Evolutionary conservation across 1,140 invertebrate species (phyloP).

Genomic region (Xylocopa sonorina): DNA sequence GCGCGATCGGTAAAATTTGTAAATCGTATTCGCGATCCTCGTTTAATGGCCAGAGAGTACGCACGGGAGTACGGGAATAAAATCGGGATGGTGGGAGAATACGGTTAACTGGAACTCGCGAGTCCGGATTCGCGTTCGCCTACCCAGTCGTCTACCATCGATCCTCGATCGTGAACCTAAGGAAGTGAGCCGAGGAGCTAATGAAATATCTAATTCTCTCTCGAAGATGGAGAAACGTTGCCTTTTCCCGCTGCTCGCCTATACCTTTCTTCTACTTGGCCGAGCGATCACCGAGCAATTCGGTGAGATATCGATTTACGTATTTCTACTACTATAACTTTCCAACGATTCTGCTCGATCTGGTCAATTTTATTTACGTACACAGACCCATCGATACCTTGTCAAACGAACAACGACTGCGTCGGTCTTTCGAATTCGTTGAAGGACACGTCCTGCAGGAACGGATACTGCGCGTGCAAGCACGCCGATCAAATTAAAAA

Average conservation of each 20-base stretch:
- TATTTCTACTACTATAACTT: too few relatives aligned
- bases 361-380: too few relatives aligned
- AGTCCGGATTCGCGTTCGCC: conserved; percentile 33
- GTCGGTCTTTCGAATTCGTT: neutral
- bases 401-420: conserved; percentile 13
- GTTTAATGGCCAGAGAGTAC: too few relatives aligned
- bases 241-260: neutral
- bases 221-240: neutral
- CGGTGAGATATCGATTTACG: neutral
- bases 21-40: neutral
- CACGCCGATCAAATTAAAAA: neutral
- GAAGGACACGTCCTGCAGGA: conserved; percentile 8
- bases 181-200: too few relatives aligned
- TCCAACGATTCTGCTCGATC: too few relatives aligned
- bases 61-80: conserved; percentile 21
- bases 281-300: neutral
- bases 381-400: conserved; percentile 51
- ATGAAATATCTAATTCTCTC: neutral
- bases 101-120: conserved; percentile 28
- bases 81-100: conserved; percentile 38
- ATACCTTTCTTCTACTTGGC: too few relatives aligned
- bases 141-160: conserved; percentile 41
- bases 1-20: neutral
- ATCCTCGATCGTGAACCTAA: conserved; percentile 45
- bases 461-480: conserved; percentile 51